Evolutionary conservation across 2,797 vertebrate genomes (phyloP), one percentile per base, ranked within the genome.

Genomic region (Platalea minor): DNA sequence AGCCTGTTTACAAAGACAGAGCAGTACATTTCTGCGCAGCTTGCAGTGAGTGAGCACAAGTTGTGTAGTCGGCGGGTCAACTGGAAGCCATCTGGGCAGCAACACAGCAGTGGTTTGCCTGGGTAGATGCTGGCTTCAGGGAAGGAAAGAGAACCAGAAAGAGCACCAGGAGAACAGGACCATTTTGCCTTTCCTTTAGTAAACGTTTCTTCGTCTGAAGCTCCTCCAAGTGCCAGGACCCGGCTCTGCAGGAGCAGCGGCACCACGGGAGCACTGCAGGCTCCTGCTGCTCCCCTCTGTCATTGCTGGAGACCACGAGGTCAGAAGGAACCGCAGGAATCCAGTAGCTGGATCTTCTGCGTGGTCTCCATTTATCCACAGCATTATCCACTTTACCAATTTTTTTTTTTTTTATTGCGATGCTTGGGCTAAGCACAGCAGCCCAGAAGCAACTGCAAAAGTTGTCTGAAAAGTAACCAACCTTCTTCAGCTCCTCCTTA

Each of bases 1-100:
- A 96, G 95, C 76, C 95, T 97, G 92, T 96, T 96, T 96, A 96
- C 96, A 88, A 8, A 92, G 95, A 1, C n/a, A 15, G 75, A 85
- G 82, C 88, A 53, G 86, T 3, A 65, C 43, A 26, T 80, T 82
- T 59, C 75, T 79, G 73, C 39, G 68, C 3, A 9, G 86, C 69
- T 73, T 43, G 35, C 81, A 83, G 86, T 5, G 8, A 91, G 37
- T 1, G 2, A 92, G 56, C 69, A 31, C 3, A 7, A 69, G 46
- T 45, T 43, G 6, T 14, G 31, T 4, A 57, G 50, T 35, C 2
- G 2, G 60, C 0, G 4, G 81, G 69, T 37, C 68, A 70, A 41
- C 60, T 16, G 72, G 60, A 73, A 92, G 48, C 64, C 59, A 29
- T 41, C 59, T 20, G 25, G 72, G 73, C 84, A 89, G 68, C 13